Evolutionary conservation across 2,888 invertebrate genomes (phyloP), one percentile per base, ranked within the genome.

Genomic region (Nemapogon koenigi): DNA sequence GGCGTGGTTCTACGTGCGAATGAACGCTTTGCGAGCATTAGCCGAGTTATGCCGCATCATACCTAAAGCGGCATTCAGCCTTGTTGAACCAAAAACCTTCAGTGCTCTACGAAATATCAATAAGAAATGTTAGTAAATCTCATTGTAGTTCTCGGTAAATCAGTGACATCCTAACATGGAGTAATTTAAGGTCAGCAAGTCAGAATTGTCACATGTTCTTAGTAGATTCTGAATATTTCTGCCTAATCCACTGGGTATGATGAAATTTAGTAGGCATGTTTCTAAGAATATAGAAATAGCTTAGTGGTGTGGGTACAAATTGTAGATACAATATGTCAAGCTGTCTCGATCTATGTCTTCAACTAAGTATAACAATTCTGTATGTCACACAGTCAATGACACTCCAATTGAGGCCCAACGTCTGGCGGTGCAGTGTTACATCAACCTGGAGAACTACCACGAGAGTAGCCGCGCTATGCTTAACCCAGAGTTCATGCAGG

Each of bases 371-470:
- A n/a, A n/a, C n/a, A n/a, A n/a, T n/a, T n/a, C n/a, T n/a, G n/a
- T n/a, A n/a, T n/a, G n/a, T n/a, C n/a, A n/a, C n/a, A n/a, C n/a
- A 73, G 75, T 48, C 43, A 65, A 61, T 45, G 71, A 71, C n/a
- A 71, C 49, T 1, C 75, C 73, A 0, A 68, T 75, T 29, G 76
- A 76, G 41, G 75, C 73, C 0, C 76, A 76, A 43, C 55, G 75
- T 1, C 49, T 75, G 1, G 70, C 71, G 0, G 69, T 75, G 6
- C 71, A 73, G 44, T 73, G 75, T 42, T 78, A 70, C 49, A 61
- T 64, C 38, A 75, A 72, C 42, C 50, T 78, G 28, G 59, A 57
- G 51, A 67, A 55, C 45, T 75, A 76, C 45, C 62, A 73, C 52
- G 61, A 59, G 3, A 68, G 72, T 48, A 63, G 52, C 1, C 57